phyloP scores from a whole-genome alignment of 2,888 invertebrate species.

The Watsonalla binaria region DNA sequence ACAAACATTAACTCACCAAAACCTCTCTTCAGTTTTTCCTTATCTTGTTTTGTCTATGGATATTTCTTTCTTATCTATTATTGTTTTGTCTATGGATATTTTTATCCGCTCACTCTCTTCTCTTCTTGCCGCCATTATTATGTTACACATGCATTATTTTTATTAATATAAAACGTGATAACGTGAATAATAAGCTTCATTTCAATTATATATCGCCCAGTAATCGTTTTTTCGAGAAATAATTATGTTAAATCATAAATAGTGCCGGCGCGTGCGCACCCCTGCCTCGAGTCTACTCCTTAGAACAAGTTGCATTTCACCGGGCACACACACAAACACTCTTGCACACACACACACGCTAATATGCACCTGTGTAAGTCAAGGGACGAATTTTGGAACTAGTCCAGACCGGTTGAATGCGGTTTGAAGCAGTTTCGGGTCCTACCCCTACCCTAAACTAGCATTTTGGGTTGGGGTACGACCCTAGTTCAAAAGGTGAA shows the following conservation, averaged over 20 bases:
- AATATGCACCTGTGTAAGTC: constrained; percentile 49
- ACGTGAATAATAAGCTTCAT: too few relatives aligned
- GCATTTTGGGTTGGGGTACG: constrained; percentile 4
- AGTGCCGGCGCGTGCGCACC: constrained; percentile 32
- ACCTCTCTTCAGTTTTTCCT: too few relatives aligned
- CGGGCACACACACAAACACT: constrained; percentile 45
- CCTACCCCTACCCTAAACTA: constrained; percentile 3
- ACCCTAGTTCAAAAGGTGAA: constrained; percentile 15
- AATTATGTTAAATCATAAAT: constrained; percentile 4
- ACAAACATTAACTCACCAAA: too few relatives aligned
- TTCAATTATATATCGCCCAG: too few relatives aligned
- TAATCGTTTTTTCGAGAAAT: too few relatives aligned
- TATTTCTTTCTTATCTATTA: too few relatives aligned
- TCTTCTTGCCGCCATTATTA: too few relatives aligned
- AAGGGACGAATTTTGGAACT: constrained; percentile 49
- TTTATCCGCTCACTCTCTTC: too few relatives aligned
- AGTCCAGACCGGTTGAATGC: constrained; percentile 25
- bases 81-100: too few relatives aligned
- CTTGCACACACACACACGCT: constrained; percentile 34
- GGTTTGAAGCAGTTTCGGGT: constrained; percentile 13
- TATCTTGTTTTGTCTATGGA: too few relatives aligned
- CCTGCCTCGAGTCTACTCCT: constrained; percentile 63
- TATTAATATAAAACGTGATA: too few relatives aligned
- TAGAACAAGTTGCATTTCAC: constrained; percentile 75
- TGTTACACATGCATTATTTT: too few relatives aligned